Percentiles rank a stretch among this genome's conserved stretches.
phyloP scores from a whole-genome alignment of 2,113 vertebrate genomes.

The Erythrolamprus reginae region DNA sequence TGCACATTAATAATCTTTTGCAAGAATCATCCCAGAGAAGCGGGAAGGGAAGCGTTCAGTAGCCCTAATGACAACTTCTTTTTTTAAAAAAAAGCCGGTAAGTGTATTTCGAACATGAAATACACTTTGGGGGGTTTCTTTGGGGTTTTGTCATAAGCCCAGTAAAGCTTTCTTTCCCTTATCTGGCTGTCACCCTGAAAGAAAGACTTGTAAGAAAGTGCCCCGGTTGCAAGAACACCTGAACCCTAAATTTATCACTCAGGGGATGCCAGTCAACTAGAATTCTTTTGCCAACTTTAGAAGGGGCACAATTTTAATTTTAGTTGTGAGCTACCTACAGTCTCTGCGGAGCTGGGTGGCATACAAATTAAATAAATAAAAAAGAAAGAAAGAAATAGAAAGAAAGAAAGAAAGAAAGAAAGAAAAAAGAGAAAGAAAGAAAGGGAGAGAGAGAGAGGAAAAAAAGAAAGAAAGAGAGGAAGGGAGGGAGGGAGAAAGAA shows the following conservation, averaged over 20 bases:
- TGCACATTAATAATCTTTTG: slow-evolving; percentile 4
- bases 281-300: neutral
- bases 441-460: no score
- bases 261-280: neutral
- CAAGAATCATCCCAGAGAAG: neutral
- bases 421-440: no score
- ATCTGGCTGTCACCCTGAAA: neutral
- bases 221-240: neutral
- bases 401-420: no score
- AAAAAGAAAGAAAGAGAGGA: no score
- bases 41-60: neutral
- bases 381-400: no score
- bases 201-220: neutral
- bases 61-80: no score
- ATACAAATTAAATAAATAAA: no score
- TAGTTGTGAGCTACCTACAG: no score
- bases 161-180: neutral
- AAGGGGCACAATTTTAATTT: no score
- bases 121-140: no score
- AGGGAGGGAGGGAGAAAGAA: no score
- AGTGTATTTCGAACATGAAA: neutral
- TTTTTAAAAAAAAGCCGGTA: neutral
- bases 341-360: no score
- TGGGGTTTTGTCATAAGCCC: neutral
- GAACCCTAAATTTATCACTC: neutral